These are phyloP conservation scores for Diplosoma virens DNA, from an alignment of 23 tunicate species.

Conservation along the genomic window DNA sequence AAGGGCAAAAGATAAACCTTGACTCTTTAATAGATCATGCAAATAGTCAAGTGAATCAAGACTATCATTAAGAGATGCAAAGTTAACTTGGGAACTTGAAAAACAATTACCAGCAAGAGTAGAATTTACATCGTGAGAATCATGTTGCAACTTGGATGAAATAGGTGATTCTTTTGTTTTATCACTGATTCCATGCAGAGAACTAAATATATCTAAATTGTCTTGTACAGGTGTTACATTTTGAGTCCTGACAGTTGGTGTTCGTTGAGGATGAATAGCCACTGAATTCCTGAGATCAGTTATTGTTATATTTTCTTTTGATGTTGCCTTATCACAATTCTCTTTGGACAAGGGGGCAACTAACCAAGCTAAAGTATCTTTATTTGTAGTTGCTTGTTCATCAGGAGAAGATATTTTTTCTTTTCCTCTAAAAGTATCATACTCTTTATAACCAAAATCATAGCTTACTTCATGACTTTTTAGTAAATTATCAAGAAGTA, in stretches of 20 bases:
- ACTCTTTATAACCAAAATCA: slow-evolving; percentile 76
- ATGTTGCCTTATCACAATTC: background rate
- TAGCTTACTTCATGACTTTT: slow-evolving; percentile 67
- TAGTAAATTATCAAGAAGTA: slow-evolving; percentile 52
- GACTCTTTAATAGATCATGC: slow-evolving; percentile 50
- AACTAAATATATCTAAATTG: slow-evolving; percentile 50
- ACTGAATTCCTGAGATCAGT: background rate
- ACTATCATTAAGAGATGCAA: background rate
- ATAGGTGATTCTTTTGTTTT: too few relatives aligned
- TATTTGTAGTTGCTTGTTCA: background rate
- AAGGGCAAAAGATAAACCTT: slow-evolving; percentile 31
- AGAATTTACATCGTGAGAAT: background rate
- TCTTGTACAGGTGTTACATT: background rate
- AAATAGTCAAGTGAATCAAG: slow-evolving; percentile 42
- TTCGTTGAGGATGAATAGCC: too few relatives aligned
- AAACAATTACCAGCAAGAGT: background rate
- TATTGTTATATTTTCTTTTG: background rate
- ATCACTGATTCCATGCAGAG: slow-evolving; percentile 57
- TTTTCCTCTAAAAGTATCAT: slow-evolving; percentile 66
- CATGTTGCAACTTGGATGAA: too few relatives aligned
- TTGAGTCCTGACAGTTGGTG: too few relatives aligned
- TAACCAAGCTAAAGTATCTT: slow-evolving; percentile 26
- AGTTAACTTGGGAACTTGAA: background rate
- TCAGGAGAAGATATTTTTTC: slow-evolving; percentile 25
- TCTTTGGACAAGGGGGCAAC: slow-evolving; percentile 7